Conservation (phyloP, 2,797 vertebrate species). For the Bucorvus abyssinicus region DNA sequence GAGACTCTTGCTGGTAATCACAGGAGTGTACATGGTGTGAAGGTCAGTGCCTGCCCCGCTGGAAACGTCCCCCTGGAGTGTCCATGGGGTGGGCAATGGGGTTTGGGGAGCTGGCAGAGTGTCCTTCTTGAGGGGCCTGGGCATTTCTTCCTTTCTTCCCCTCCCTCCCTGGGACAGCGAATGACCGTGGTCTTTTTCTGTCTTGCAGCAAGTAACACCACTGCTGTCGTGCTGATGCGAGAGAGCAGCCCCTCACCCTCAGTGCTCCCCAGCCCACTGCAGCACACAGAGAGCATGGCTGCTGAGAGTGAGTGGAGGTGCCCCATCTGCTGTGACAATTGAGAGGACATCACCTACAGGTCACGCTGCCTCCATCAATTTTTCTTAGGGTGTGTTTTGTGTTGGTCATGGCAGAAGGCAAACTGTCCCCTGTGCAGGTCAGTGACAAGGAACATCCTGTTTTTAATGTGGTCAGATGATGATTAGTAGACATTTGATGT, state of each 20-base stretch:
- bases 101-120: accelerated
- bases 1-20: not conserved
- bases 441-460: not conserved
- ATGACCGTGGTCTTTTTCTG: accelerated
- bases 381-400: not conserved
- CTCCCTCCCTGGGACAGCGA: accelerated
- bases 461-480: too few species aligned
- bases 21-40: accelerated
- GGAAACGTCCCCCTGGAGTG: accelerated
- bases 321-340: not conserved
- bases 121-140: not conserved
- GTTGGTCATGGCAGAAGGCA: not conserved
- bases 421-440: not conserved
- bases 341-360: not conserved
- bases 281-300: not conserved
- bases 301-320: not conserved
- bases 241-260: not conserved
- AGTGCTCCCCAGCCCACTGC: not conserved
- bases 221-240: not conserved
- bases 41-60: not conserved
- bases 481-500: not conserved
- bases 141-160: not conserved
- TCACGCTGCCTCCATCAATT: not conserved
- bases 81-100: accelerated
- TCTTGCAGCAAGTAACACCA: not conserved